These are phyloP conservation scores for Lasaia peninsularis DNA, from an alignment of 1,140 invertebrate genomes.

Conservation along the genomic window DNA sequence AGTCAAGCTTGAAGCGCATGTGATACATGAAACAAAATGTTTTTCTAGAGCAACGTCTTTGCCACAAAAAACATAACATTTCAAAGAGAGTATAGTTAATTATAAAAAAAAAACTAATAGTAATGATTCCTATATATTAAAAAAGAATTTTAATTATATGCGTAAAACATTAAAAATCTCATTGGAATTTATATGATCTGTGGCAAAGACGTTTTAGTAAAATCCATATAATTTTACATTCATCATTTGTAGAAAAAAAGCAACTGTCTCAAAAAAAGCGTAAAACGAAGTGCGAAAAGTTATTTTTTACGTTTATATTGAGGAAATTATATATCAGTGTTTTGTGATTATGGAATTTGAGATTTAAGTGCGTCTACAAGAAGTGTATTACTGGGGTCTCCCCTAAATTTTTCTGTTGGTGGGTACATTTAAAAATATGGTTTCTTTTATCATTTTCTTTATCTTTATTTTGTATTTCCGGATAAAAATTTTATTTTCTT, in stretches of 20 bases:
- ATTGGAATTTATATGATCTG: neutral
- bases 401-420: neutral
- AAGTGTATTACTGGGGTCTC: neutral
- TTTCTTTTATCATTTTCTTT: too few species aligned
- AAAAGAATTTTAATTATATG: too few species aligned
- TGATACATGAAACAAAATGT: too few species aligned
- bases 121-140: too few species aligned
- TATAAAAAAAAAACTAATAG: too few species aligned
- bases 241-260: constrained; percentile 16
- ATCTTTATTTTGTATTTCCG: too few species aligned
- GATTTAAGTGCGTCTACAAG: constrained; percentile 8
- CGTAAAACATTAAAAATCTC: too few species aligned
- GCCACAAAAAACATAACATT: too few species aligned
- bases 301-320: constrained; percentile 70
- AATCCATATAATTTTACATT: neutral
- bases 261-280: constrained; percentile 53
- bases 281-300: constrained; percentile 55
- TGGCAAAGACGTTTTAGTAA: neutral
- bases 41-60: too few species aligned
- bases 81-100: too few species aligned
- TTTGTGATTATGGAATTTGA: constrained; percentile 24
- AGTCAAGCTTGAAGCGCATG: too few species aligned
- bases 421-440: neutral
- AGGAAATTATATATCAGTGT: constrained; percentile 44
- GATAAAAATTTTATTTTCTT: too few species aligned